Conservation (phyloP, 2,888 invertebrate genomes). For the Axea sp. region DNA sequence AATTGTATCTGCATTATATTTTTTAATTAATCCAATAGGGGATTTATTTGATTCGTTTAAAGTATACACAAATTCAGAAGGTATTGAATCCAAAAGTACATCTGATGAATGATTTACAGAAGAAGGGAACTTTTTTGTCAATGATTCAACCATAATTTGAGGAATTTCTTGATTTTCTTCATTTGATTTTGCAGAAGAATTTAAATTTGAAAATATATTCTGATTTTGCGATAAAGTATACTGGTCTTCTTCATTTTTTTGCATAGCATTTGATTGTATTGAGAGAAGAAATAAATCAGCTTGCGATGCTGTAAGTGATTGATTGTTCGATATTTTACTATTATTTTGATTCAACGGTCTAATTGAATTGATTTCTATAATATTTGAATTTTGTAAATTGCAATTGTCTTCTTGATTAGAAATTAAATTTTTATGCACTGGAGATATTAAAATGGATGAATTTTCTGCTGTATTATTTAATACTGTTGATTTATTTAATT, state of each 20-base stretch:
- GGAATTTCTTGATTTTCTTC: neutral
- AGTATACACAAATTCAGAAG: slow-evolving; percentile 24
- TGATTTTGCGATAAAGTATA: neutral
- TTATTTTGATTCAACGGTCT: too few species aligned
- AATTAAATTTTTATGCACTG: neutral
- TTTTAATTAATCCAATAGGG: neutral
- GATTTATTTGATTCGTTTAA: slow-evolving; percentile 21
- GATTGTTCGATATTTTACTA: neutral
- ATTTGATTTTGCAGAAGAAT: neutral
- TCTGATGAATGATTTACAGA: too few species aligned
- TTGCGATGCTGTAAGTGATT: too few species aligned
- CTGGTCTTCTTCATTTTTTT: neutral
- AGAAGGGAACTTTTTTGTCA: neutral
- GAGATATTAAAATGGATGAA: slow-evolving; percentile 5
- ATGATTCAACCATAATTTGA: neutral
- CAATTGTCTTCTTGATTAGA: neutral
- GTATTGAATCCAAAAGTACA: slow-evolving; percentile 6
- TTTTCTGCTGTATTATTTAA: slow-evolving; percentile 8
- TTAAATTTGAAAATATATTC: slow-evolving; percentile 13
- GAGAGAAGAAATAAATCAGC: neutral
- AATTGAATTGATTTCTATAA: neutral
- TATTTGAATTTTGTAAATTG: neutral
- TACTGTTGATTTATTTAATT: slow-evolving; percentile 4
- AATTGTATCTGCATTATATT: slow-evolving; percentile 2
- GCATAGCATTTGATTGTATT: neutral